Evolutionary conservation across 2,113 vertebrate species (phyloP), one percentile per base, ranked within the genome.

Genomic region (Urocynchramus pylzowi): DNA sequence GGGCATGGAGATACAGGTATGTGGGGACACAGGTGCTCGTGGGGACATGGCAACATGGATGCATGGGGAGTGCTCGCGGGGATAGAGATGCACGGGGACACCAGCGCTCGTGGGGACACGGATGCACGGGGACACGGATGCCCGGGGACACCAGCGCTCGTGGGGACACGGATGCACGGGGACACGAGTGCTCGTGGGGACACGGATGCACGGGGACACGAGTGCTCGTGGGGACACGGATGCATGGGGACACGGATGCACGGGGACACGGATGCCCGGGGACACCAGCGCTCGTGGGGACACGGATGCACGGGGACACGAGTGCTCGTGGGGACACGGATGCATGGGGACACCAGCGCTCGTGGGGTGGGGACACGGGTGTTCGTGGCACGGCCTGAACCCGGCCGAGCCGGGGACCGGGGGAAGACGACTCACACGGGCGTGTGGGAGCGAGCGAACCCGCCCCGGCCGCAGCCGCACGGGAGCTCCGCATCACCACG

Each of bases 171-270:
- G 49, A 44, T 44, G 42, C 42, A 44, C 15, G 42, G 7, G 67
- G 67, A 74, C 39, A 42, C 26, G 50, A 27, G 4, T 16, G 44
- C 18, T 10, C 4, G 16, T 13, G 64, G 35, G n/a, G 37, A 45
- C 50, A 39, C 1, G 3, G 41, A 23, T n/a, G 39, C 24, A 8
- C 1, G 24, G 14, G 31, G 39, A 65, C 24, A 71, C 1, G 0
- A 24, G 1, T 1, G 31, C 50, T 31, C 44, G 19, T 45, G 31
- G 8, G 68, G 61, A 75, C 35, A 44, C 31, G 30, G 28, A 26
- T 16, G 52, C 30, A 7, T 2, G 30, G 30, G 30, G 53, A 42
- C 49, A 54, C 1, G 4, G 35, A 24, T 37, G n/a, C 23, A 6
- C n/a, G 31, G 8, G 61, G 61, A 75, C 45, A 35, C 20, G 20